Percentiles rank a stretch among this genome's conserved stretches.
Conservation (phyloP, 2,797 vertebrate genomes). For the Bucorvus abyssinicus region DNA sequence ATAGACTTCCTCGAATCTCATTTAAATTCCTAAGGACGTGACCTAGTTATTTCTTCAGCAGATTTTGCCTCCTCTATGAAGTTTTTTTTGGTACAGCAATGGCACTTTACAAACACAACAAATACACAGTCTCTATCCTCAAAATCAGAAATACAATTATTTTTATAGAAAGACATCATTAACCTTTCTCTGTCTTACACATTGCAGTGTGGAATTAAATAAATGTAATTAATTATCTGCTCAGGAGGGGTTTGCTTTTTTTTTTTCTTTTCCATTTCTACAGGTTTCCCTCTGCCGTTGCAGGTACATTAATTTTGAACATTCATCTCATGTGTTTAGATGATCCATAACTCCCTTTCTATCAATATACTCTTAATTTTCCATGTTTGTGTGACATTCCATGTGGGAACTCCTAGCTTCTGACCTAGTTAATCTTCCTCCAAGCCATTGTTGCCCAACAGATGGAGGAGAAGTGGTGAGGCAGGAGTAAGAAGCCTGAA, state of each 20-base stretch:
- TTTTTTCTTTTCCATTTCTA: neutral
- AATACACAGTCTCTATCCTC: neutral
- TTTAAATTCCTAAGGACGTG: slow-evolving; percentile 38
- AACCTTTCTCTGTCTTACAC: neutral
- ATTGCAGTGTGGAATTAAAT: neutral
- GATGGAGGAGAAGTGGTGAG: slow-evolving; percentile 19
- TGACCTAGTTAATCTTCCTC: slow-evolving; percentile 32
- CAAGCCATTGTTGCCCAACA: neutral
- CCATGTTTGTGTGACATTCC: neutral
- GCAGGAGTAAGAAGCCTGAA: neutral
- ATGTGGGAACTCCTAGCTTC: neutral
- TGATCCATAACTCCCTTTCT: neutral
- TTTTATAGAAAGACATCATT: neutral
- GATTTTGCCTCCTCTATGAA: slow-evolving; percentile 1
- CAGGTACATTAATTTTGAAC: neutral
- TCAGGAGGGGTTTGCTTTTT: neutral
- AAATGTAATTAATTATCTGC: neutral
- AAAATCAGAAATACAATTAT: neutral
- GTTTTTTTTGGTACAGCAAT: neutral
- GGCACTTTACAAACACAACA: neutral
- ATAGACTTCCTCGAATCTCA: neutral
- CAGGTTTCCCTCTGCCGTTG: neutral
- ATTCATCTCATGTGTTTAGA: neutral
- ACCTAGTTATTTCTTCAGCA: slow-evolving; percentile 53
- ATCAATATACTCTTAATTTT: neutral